Evolutionary conservation across 2,888 invertebrate genomes (phyloP), one percentile per base, ranked within the genome.

Genomic region (Myopa tessellatipennis): DNA sequence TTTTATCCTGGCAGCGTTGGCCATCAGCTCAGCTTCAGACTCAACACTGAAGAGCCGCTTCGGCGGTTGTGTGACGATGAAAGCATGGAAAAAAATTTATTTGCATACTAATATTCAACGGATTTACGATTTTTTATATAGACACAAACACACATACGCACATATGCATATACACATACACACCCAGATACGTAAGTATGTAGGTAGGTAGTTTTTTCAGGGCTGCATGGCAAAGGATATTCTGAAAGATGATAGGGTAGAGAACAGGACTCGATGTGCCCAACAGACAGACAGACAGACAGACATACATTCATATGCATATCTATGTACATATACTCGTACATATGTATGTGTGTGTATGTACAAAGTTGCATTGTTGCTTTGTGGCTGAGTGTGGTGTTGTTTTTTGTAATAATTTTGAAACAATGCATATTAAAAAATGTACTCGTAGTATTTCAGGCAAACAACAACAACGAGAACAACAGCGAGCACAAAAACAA

Each of bases 71-170:
- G 60, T 71, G 72, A n/a, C 36, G 40, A 61, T 26, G 72, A 63
- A 16, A 76, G 36, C 50, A 68, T 68, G 63, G 16, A 80, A 80
- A 60, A 84, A 84, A 82, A 83, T 81, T 81, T 82, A 85, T 84
- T 84, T 85, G 84, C 85, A 85, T 84, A 84, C 78, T 81, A 84
- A 84, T 82, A 84, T 83, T 82, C 82, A 78, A 82, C 79, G 83
- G 82, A 83, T 82, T 82, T 82, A 77, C 74, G 77, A 77, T 67
- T 77, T 69, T 69, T 8, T 45, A 45, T 10, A 45, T 45, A 45
- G 7, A 45, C 3, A 45, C 45, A 45, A 8, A 45, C 7, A 8
- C 3, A 45, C 45, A 45, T 8, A 45, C 45, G 3, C 3, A 45
- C 45, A 45, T 4, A 45, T 45, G 10, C 14, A 10, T 34, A 12